Evolutionary conservation across 1,140 invertebrate genomes (phyloP), one percentile per base, ranked within the genome.

Genomic region (Patella vulgata): DNA sequence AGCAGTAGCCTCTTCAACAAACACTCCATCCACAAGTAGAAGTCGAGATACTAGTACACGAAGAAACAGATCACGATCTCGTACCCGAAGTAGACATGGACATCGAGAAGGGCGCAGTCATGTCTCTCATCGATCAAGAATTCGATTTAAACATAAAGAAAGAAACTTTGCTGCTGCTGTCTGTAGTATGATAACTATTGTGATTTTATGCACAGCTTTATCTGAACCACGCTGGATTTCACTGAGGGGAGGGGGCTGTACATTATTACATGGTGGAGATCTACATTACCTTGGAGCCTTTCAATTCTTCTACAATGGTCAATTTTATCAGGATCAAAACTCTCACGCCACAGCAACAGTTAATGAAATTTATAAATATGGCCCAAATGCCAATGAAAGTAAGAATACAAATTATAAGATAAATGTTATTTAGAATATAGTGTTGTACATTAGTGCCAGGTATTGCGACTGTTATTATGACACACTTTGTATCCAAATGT

Each of bases 171-270:
- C 67, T 2, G 67, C 80, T n/a, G 80, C 78, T 0, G 66, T 75
- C 1, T 79, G 70, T 59, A 81, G 74, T 43, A 81, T 81, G 79
- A 56, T 80, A 9, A 55, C 73, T 2, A 80, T 82, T 60, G 79
- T 82, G 2, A 63, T 79, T 3, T 51, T 82, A 42, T 80, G 79
- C 51, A 78, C 76, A 28, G 73, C 80, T 5, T 59, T 82, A 21
- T 74, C 76, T 25, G 79, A 79, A 57, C 78, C 80, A 5, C 64
- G 73, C n/a, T 81, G 78, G 79, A 69, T 81, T 31, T 70, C 51
- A 2, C 55, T 71, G 1, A 44, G 60, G 36, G 78, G 68, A 14
- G 78, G 72, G 9, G 74, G 66, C 11, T 78, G 73, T 63, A 54
- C 25, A 28, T 28, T 68, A 11, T 40, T 51, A 42, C 25, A 59